Percentiles rank a stretch among this genome's conserved stretches.
phyloP scores from a whole-genome alignment of 2,113 vertebrate genomes.

The Physeter macrocephalus region DNA sequence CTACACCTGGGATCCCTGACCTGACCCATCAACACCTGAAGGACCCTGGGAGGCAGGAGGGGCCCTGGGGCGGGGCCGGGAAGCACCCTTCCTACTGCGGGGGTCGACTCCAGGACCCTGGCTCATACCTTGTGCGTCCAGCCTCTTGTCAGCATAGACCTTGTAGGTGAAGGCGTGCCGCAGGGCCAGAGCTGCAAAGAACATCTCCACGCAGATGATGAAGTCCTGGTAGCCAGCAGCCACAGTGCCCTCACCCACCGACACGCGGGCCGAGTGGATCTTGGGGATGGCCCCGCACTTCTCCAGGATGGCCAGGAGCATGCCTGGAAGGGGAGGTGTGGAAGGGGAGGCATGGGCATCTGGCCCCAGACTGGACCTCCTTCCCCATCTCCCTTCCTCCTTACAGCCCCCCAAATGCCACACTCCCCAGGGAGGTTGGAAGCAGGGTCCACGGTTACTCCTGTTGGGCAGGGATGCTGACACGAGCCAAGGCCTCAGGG shows the following conservation, averaged over 20 bases:
- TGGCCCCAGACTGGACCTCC: background rate
- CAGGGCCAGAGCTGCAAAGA: slow-evolving; percentile 94
- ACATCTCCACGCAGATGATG: slow-evolving; percentile 99
- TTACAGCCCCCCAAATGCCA: background rate
- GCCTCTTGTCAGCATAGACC: slow-evolving; percentile 93
- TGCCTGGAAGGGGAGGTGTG: slow-evolving; percentile 83
- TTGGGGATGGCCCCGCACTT: slow-evolving; percentile 97
- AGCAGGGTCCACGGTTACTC: accelerated
- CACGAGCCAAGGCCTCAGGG: background rate
- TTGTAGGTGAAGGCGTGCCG: slow-evolving; percentile 95
- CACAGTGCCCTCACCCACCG: slow-evolving; percentile 94
- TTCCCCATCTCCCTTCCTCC: background rate
- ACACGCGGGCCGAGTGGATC: slow-evolving; percentile 89
- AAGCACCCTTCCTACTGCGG: background rate
- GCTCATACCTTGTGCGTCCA: slow-evolving; percentile 91
- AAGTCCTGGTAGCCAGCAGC: slow-evolving; percentile 99
- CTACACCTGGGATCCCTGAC: background rate
- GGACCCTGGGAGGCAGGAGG: background rate
- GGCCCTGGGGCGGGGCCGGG: accelerated
- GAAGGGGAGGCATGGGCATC: background rate
- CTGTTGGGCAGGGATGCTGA: background rate
- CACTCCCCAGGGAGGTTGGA: accelerated
- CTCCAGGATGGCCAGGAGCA: slow-evolving; percentile 97
- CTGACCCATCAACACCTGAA: background rate
- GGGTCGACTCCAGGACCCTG: background rate